Base-by-base conservation (phyloP, 1,140 invertebrate species). In the Drosophila malerkotliana region DNA sequence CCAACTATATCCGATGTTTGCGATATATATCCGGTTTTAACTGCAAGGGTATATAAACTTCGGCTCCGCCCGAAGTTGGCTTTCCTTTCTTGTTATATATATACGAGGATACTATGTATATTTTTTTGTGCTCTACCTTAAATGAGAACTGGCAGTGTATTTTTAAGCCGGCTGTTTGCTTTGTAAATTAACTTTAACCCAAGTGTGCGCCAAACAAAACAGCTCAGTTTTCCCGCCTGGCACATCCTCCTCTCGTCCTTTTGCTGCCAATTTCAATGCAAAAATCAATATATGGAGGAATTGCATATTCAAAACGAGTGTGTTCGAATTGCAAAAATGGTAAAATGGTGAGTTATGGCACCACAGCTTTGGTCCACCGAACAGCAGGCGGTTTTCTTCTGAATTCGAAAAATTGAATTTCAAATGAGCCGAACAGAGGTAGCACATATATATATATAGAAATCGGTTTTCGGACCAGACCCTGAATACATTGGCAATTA, bases 141-240 rank as follows among this genome's bases (percentile, higher is more conserved):
- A 82, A 55, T 56, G 61, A 72, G 68, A 21, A 18, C 9, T 48
- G 58, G 47, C 48, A 51, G 39, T 87, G 83, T 87, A 79, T 87
- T 85, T 87, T 87, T 87, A 87, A 88, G 83, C 66, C 44, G 45
- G 24, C 32, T 87, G 83, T 87, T 87, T 78, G 80, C 78, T 76
- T 87, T 88, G 60, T 72, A 87, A 87, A 87, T 87, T 87, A 87
- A 87, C 83, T 87, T 87, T 81, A 81, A 87, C 79, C 72, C 72
- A 78, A 75, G 77, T 80, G 54, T 56, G 55, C 55, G 73, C 49
- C 49, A 64, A 52, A 72, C 63, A 79, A 59, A 84, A 79, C 59
- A 76, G 58, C 1, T 49, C 44, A 21, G 7, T 18, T 18, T 9
- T 10, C 44, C 44, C 2, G 48, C 10, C 39, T 30, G 0, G 26